These are phyloP conservation scores for Mycalesis mineus DNA, from an alignment of 2,888 invertebrate genomes.

Conservation along the genomic window DNA sequence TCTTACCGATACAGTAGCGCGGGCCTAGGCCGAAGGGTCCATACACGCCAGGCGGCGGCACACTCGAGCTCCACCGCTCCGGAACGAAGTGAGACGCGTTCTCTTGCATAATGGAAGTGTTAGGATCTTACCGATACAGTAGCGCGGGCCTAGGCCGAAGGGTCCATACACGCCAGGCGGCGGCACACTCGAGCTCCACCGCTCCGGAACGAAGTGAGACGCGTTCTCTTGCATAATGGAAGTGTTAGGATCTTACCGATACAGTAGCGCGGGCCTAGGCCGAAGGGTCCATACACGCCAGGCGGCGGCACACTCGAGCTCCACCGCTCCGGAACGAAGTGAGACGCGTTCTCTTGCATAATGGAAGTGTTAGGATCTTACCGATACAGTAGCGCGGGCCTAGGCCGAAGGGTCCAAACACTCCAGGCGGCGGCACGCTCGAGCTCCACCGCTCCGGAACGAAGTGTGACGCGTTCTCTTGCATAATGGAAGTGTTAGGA, in stretches of 20 bases:
- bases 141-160: too few relatives aligned
- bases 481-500: too few relatives aligned
- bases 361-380: conserved; percentile 28
- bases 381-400: conserved; percentile 71
- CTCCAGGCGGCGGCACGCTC: conserved; percentile 52
- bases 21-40: conserved; percentile 73
- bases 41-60: conserved; percentile 61
- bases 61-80: conserved; percentile 16
- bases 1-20: conserved; percentile 64
- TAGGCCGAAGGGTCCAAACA: conserved; percentile 71
- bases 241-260: conserved; percentile 46
- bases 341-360: too few relatives aligned
- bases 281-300: conserved; percentile 71
- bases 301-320: conserved; percentile 41
- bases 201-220: conserved; percentile 40
- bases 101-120: too few relatives aligned
- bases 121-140: too few relatives aligned
- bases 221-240: conserved; percentile 38
- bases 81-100: too few relatives aligned
- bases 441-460: conserved; percentile 22
- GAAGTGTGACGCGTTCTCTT: conserved; percentile 49
- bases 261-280: conserved; percentile 69
- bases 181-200: conserved; percentile 40
- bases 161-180: too few relatives aligned
- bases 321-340: too few relatives aligned